Conservation (phyloP, 1,140 invertebrate species). For the Microplitis mediator region DNA sequence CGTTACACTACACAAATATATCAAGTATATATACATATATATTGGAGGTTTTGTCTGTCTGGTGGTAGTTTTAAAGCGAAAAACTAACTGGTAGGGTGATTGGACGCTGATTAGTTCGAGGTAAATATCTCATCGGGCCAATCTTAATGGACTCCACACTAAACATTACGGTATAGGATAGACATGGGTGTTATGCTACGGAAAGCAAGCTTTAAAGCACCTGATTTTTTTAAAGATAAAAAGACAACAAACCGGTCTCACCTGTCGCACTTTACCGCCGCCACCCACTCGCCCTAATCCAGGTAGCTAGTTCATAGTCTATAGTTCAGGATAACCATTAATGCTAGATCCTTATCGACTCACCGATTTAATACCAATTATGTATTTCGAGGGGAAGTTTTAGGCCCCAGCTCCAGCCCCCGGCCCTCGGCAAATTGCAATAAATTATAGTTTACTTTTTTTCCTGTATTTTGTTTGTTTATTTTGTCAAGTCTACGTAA, state of each 20-base stretch:
- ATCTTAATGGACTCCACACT: constrained; percentile 34
- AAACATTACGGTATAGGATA: neutral
- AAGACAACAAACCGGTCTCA: constrained; percentile 36
- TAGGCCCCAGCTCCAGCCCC: neutral
- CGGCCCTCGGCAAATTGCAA: constrained; percentile 26
- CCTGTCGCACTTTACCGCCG: constrained; percentile 27
- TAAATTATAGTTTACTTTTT: constrained; percentile 12
- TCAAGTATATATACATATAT: neutral
- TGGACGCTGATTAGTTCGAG: constrained; percentile 32
- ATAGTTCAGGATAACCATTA: constrained; percentile 28
- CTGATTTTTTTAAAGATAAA: constrained; percentile 36
- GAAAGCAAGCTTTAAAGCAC: constrained; percentile 17
- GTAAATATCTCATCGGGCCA: constrained; percentile 24
- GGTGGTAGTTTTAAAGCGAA: neutral
- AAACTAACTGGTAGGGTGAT: constrained; percentile 9
- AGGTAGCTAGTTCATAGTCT: too few relatives aligned
- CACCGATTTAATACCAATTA: constrained; percentile 39
- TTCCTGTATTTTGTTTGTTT: too few relatives aligned
- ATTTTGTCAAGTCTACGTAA: too few relatives aligned
- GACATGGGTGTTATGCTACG: neutral
- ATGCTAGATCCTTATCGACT: constrained; percentile 30
- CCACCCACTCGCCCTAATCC: neutral
- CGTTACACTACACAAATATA: constrained; percentile 18
- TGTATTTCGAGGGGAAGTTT: constrained; percentile 24
- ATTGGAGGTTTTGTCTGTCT: neutral